Base-by-base conservation (phyloP, 2,113 vertebrate species). In the Halcyon senegalensis region DNA sequence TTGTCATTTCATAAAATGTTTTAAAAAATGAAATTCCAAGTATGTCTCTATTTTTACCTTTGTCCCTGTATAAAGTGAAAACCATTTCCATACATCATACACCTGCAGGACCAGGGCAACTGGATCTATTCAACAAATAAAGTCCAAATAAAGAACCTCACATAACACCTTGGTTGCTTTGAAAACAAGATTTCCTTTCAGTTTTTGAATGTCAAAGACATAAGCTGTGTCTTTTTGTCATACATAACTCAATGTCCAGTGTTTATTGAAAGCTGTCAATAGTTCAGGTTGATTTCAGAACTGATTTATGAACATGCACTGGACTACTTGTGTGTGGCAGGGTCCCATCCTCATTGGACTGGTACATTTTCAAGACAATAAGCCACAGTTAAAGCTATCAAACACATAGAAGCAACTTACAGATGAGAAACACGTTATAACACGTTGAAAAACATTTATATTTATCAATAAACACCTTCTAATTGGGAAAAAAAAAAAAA, bases 291-390 rank as follows among this genome's bases (percentile, higher is more conserved):
- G 27, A 66, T 66, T 91, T 53, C 37, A 31, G 16, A 51, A 53
- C 37, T 27, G 25, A 48, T 62, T 62, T 60, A n/a, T 0, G 1
- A 46, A 74, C 20, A 7, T 8, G 9, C 9, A 55, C 39, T n/a
- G 60, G 53, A 67, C 28, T 51, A 14, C 5, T 59, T 1, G 0
- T 0, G 6, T 46, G 59, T n/a, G 37, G 13, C 0, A 2, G 15
- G 23, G n/a, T 73, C 68, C 53, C n/a, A 53, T 30, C 46, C 33
- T 80, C 3, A 0, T 39, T 18, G 39, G 9, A 20, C 33, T 46
- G 33, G 19, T 53, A 30, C 19, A 4, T 67, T 53, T 51, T 60
- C 44, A 80, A 20, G 24, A 41, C 4, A 44, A 28, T 17, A 68
- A 81, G 24, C 7, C n/a, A 35, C 10, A 21, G 31, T 13, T 50